Conservation (phyloP, 2,888 invertebrate species). For the Baccha elongata region DNA sequence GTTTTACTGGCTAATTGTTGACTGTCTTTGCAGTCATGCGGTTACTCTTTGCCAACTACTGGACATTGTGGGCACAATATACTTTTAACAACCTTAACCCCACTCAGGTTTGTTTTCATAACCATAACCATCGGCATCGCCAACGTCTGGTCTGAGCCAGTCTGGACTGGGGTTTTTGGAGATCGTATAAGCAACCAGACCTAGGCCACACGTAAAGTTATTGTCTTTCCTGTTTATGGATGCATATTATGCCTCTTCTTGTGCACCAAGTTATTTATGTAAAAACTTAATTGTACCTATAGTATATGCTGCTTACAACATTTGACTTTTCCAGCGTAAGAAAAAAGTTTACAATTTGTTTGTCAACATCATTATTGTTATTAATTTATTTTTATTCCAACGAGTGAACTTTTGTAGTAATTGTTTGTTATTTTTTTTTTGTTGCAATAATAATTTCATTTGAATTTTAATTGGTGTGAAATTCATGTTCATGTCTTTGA, state of each 20-base stretch:
- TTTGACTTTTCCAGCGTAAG: background rate
- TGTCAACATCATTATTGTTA: no score
- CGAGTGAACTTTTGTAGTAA: no score
- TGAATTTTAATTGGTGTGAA: no score
- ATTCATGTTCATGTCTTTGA: no score
- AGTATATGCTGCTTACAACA: background rate
- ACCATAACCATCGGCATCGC: background rate
- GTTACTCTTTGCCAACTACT: conserved; percentile 45
- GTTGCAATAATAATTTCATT: no score
- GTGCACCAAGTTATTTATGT: background rate
- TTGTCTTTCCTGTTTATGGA: conserved; percentile 20
- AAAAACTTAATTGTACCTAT: background rate
- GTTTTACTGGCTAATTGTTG: conserved; percentile 48
- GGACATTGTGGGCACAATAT: conserved; percentile 44
- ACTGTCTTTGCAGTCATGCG: conserved; percentile 53
- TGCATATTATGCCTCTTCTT: conserved; percentile 7
- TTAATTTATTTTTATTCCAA: no score
- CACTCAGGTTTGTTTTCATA: conserved; percentile 56
- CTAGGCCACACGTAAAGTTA: conserved; percentile 39
- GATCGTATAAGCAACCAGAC: conserved; percentile 39
- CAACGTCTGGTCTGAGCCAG: background rate
- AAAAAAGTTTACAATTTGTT: background rate
- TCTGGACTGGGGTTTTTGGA: conserved; percentile 36
- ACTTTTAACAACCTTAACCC: conserved; percentile 66
- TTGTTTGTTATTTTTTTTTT: no score